Evolutionary conservation across 1,140 invertebrate genomes (phyloP).

Genomic region (Hormaphis cornu): DNA sequence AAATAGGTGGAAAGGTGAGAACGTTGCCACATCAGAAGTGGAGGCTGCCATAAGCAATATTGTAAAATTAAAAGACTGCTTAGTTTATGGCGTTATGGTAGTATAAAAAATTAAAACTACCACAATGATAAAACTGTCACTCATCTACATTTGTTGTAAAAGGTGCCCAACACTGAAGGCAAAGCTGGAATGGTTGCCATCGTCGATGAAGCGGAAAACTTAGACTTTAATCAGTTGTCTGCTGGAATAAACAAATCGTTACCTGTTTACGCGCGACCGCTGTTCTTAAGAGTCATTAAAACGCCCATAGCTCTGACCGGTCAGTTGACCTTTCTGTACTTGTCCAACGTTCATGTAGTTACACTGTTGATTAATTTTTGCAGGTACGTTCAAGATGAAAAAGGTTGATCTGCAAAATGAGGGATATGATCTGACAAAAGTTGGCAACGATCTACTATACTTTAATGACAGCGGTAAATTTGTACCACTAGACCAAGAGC

Average conservation of each 20-base stretch:
- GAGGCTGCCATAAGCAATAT: constrained; percentile 81
- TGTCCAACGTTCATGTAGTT: neutral
- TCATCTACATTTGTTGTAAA: constrained; percentile 35
- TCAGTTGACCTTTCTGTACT: constrained; percentile 38
- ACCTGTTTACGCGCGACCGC: constrained; percentile 73
- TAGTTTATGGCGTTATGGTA: constrained; percentile 84
- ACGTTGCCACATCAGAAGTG: constrained; percentile 93
- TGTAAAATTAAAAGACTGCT: constrained; percentile 59
- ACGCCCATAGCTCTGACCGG: constrained; percentile 70
- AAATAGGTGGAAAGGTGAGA: constrained; percentile 82
- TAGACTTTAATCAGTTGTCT: constrained; percentile 57
- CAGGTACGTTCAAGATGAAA: constrained; percentile 82
- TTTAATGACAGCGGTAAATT: constrained; percentile 59
- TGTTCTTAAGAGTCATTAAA: constrained; percentile 74
- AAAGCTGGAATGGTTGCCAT: constrained; percentile 93
- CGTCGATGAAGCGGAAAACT: constrained; percentile 57
- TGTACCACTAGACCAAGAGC: constrained; percentile 53
- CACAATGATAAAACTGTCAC: neutral
- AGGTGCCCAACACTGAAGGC: constrained; percentile 77
- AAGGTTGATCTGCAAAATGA: constrained; percentile 73
- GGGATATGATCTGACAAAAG: constrained; percentile 56
- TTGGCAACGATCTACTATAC: constrained; percentile 61
- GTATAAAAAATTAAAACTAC: constrained; percentile 32
- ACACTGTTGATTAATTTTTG: constrained; percentile 8
- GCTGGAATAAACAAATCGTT: constrained; percentile 57